Evolutionary conservation across 2,797 vertebrate species (phyloP).

Genomic region (Sebastes taczanowskii): DNA sequence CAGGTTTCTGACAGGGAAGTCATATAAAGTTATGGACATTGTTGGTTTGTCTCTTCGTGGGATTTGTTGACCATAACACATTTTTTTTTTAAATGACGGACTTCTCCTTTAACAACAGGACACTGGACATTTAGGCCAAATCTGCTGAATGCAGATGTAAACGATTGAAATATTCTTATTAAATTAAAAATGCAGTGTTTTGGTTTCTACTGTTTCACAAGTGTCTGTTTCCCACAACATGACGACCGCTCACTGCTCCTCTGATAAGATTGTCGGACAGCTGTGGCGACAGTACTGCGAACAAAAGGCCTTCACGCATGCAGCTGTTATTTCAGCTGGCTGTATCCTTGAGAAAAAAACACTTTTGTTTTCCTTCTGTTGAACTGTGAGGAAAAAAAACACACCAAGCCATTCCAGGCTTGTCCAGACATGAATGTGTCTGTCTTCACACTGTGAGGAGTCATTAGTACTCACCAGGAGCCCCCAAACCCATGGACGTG

Average conservation of each 20-base stretch:
- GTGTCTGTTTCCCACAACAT: not conserved
- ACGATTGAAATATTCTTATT: not conserved
- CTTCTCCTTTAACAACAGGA: not conserved
- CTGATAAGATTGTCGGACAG: conserved; percentile 59
- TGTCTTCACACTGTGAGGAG: not conserved
- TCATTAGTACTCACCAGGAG: conserved; percentile 81
- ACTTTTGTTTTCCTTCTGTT: conserved; percentile 49
- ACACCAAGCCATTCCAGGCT: conserved; percentile 21
- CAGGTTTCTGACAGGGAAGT: not conserved
- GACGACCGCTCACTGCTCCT: conserved; percentile 7
- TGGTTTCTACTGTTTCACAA: not conserved
- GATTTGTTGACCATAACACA: not conserved
- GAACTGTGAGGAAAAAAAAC: conserved; percentile 22
- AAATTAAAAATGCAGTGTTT: not conserved
- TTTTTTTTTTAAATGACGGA: not conserved
- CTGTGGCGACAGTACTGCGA: conserved; percentile 38
- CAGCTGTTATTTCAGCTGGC: conserved; percentile 56
- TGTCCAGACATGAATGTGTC: conserved; percentile 28
- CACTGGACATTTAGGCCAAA: not conserved
- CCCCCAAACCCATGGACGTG: conserved; percentile 86
- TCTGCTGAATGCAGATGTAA: not conserved
- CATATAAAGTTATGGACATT: not conserved
- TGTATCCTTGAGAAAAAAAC: conserved; percentile 42
- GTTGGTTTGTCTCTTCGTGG: not conserved
- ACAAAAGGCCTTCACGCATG: conserved; percentile 59